Evolutionary conservation across 1,140 invertebrate species (phyloP), one percentile per base, ranked within the genome.

Genomic region (Halesus radiatus): DNA sequence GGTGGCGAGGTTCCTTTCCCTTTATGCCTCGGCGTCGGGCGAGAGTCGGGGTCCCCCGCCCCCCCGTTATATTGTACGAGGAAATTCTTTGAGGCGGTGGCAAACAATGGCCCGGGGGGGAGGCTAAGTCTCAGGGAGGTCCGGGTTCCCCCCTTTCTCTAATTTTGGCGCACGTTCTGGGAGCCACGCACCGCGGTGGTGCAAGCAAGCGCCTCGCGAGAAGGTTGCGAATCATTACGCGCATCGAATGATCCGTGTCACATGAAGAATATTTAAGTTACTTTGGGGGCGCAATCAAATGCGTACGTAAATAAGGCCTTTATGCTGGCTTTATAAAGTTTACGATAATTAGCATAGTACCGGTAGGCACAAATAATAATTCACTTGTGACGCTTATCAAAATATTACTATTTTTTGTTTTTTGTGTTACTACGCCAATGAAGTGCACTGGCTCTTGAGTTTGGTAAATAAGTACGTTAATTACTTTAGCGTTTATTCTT

Each of bases 71-170:
- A 68, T 81, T 81, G 66, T 81, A 76, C 72, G 76, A 76, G 58
- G 73, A 76, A 81, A 81, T 81, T 81, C 80, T 81, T 81, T 81
- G 80, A 81, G 72, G 76, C 80, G 76, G 76, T 37, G 80, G 80
- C 76, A 79, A 79, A 79, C 80, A 81, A 81, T 78, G 72, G 76
- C 15, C 26, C n/a, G 45, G 76, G 58, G 66, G 50, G 58, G 66
- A 26, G 76, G 15, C 8, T 52, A 56, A 75, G 75, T 53, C 26
- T 18, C 26, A 20, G 60, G 76, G 70, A 29, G 70, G 54, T 7
- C 45, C 56, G 1, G 29, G 18, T 2, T 3, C 20, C 53, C 53
- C 29, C 73, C 62, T 45, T 66, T 70, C 74, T 50, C 79, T 80
- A 83, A 80, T 83, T 83, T 83, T 76, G 64, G 18, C 68, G 62